These are phyloP conservation scores for Congeria kusceri DNA, from an alignment of 2,888 invertebrate genomes.

Conservation along the genomic window DNA sequence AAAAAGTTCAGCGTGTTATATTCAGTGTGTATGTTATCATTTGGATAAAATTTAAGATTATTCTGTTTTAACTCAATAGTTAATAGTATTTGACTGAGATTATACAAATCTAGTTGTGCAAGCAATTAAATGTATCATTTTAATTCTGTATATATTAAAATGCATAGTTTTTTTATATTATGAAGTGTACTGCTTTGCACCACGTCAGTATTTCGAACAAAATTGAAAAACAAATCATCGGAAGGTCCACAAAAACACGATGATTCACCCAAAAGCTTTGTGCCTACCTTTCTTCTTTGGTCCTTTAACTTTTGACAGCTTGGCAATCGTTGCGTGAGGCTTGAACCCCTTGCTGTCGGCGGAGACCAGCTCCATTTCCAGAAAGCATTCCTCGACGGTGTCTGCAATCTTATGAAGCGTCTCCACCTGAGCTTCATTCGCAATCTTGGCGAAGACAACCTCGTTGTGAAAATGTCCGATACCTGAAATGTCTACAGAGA, in stretches of 20 bases:
- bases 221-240: too few species aligned
- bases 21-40: too few species aligned
- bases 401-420: constrained; percentile 59
- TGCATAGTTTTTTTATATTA: too few species aligned
- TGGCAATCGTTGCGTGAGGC: constrained; percentile 71
- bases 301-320: constrained; percentile 59
- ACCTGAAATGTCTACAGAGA: constrained; percentile 51
- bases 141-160: too few species aligned
- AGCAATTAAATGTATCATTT: too few species aligned
- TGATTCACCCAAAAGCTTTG: not conserved
- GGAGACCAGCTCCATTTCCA: constrained; percentile 52
- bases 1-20: too few species aligned
- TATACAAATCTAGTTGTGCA: too few species aligned
- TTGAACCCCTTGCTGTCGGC: constrained; percentile 65
- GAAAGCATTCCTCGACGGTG: constrained; percentile 47
- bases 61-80: too few species aligned
- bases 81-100: too few species aligned
- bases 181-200: too few species aligned
- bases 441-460: constrained; percentile 69
- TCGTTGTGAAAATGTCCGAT: constrained; percentile 66
- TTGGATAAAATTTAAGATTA: too few species aligned
- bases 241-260: not conserved
- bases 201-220: too few species aligned
- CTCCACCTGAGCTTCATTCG: constrained; percentile 38
- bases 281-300: constrained; percentile 53